These are phyloP conservation scores for Gymnopithys bicolor DNA, from an alignment of 2,797 vertebrate genomes.

Conservation along the genomic window DNA sequence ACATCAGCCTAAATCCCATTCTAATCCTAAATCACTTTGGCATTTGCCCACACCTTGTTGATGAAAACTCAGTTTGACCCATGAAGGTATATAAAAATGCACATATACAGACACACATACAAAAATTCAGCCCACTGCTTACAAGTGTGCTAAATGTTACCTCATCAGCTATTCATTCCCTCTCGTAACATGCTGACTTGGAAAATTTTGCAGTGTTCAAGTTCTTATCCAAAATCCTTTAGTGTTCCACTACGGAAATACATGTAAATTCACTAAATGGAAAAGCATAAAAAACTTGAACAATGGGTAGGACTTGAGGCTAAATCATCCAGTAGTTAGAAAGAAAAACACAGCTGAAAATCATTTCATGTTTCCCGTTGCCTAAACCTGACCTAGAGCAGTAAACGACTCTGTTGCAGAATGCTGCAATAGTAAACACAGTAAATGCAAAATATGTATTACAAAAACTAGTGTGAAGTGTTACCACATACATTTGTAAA, in stretches of 20 bases:
- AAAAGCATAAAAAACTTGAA: constrained; percentile 16
- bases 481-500: background rate
- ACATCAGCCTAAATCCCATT: background rate
- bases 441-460: constrained; percentile 1
- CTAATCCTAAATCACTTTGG: constrained; percentile 60
- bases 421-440: background rate
- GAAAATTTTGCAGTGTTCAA: constrained; percentile 1
- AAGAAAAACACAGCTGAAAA: background rate
- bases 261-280: background rate
- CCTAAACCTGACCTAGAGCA: background rate
- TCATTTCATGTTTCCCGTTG: background rate
- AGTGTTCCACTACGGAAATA: background rate
- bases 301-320: background rate
- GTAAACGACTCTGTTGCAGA: background rate
- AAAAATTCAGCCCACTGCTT: background rate
- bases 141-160: background rate
- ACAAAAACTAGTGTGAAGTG: background rate
- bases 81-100: background rate
- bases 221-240: constrained; percentile 3
- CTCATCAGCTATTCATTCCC: background rate
- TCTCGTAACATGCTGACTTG: background rate
- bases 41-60: constrained; percentile 34
- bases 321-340: background rate
- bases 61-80: constrained; percentile 54
- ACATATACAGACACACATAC: background rate